Base-by-base conservation (phyloP, 2,113 vertebrate genomes). In the Hippotragus niger region DNA sequence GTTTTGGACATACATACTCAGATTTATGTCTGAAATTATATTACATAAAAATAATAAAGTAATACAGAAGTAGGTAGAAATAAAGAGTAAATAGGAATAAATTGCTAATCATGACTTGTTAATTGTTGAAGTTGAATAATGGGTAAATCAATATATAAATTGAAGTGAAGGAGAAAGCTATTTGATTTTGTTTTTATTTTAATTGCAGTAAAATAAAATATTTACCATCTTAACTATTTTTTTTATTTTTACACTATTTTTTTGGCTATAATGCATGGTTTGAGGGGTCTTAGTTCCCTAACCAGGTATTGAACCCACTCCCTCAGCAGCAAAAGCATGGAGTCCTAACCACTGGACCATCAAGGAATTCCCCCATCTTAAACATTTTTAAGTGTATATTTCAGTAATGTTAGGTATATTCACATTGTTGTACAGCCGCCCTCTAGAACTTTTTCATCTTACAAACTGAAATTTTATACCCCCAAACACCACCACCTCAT, bases 151-250 rank as follows among this genome's bases (percentile, higher is more conserved):
- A 87, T 47, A 74, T 11, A 87, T 57, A 96, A 88, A 84, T 4
- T 88, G 45, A 96, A 93, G 8, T 90, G 33, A 95, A 96, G 23
- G 33, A 88, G 85, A 96, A 93, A 88, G 2, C 10, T 6, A 88
- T 19, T 45, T 90, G 50, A 5, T 95, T 64, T 86, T 55, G 31
- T 33, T 74, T 74, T 74, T 60, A 13, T 60, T 60, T 40, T 33
- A 62, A 57, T 14, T 64, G 19, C 17, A 40, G 40, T 60, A 86
- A 85, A 76, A 88, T 50, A 12, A 50, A 19, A 86, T 27, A 86
- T 81, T 89, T 67, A 87, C 71, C 47, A 80, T 57, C 31, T n/a
- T 92, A 91, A 95, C 36, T 40, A 47, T 50, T 80, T 31, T 31
- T 80, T 80, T 10, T 10, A 31, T 50, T 50, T 80, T 80, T 29